Evolutionary conservation across 2,888 invertebrate genomes (phyloP), one percentile per base, ranked within the genome.

Genomic region (Andrena minutula): DNA sequence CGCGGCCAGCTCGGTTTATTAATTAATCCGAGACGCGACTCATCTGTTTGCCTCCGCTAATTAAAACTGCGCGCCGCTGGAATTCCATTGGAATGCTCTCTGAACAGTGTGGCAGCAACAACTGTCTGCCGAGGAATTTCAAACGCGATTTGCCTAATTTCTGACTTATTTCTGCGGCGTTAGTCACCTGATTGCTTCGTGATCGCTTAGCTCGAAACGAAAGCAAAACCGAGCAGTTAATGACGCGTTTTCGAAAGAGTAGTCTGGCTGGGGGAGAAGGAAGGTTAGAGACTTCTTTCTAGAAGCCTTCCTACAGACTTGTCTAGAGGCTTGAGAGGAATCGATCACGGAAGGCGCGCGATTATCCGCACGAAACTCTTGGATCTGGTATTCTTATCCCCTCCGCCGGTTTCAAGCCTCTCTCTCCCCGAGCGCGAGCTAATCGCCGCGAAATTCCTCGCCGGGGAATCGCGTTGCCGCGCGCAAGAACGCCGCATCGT

Each of bases 1-100:
- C 69, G 65, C 28, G 28, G 63, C 47, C 58, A 51, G 66, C 78
- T 72, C 72, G 78, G 84, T 84, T 77, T 88, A 87, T 85, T 86
- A 86, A 88, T 88, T 88, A 86, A 86, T 78, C 75, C 61, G 77
- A 84, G 82, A 70, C 79, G 49, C 79, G 79, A 75, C 64, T 75
- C 77, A 53, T 68, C 75, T 70, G 80, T 81, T 87, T 77, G 81
- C 76, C 26, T 32, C 60, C 23, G 32, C 71, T 86, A 88, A 88
- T 88, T 87, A 79, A 79, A 76, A 65, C 76, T 68, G 58, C 77
- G 64, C 63, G 76, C 75, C 81, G 74, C 10, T 49, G 26, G 75
- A 84, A 83, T 88, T 88, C 86, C 85, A 76, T 64, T 32, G 30
- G 53, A 61, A 65, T 82, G 61, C 75, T 41, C 61, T 61, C 41